Conservation (phyloP, 2,113 vertebrate genomes). For the Terrapene triunguis region DNA sequence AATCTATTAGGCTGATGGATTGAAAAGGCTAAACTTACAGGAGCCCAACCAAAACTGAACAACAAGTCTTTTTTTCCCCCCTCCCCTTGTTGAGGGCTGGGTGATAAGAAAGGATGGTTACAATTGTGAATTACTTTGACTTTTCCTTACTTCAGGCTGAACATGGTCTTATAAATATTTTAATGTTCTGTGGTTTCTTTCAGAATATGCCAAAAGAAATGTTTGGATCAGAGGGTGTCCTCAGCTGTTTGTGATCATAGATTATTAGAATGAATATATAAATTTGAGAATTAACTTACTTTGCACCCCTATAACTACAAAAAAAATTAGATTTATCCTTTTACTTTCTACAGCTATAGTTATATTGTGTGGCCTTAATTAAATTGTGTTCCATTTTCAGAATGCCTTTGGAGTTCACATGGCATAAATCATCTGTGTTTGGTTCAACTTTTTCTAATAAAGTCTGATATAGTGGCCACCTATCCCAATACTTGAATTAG, state of each 20-base stretch:
- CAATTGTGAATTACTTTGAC: not conserved
- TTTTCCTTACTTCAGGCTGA: not conserved
- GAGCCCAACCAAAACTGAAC: too few relatives aligned
- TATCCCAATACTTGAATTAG: not conserved
- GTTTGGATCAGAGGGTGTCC: not conserved
- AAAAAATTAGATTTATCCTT: not conserved
- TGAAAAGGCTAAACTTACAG: too few relatives aligned
- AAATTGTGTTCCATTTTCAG: not conserved
- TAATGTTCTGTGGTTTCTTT: not conserved
- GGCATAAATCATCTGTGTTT: not conserved
- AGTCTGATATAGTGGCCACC: not conserved
- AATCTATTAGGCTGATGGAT: too few relatives aligned
- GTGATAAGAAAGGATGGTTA: not conserved
- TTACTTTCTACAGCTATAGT: not conserved
- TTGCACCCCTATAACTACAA: not conserved
- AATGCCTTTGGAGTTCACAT: not conserved
- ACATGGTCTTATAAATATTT: not conserved
- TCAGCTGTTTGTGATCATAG: not conserved
- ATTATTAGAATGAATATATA: not conserved
- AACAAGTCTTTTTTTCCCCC: too few relatives aligned
- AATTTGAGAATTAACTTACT: not conserved
- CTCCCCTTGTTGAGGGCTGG: not conserved
- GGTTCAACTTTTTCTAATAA: not conserved
- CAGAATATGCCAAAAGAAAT: not conserved
- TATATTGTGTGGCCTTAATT: not conserved